Conservation (phyloP, 2,113 vertebrate genomes). For the Lathamus discolor region DNA sequence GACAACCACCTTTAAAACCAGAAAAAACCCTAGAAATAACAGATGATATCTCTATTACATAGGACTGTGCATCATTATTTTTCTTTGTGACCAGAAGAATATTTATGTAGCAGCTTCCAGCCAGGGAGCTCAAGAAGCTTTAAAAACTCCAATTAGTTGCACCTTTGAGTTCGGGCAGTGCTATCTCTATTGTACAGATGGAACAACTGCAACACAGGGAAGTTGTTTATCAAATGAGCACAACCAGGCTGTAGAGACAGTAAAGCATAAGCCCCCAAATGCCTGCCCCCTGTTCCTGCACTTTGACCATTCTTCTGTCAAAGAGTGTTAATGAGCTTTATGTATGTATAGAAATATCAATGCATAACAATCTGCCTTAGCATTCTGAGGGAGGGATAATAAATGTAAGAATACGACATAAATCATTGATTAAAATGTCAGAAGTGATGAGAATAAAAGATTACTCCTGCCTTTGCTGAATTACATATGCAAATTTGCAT, state of each 20-base stretch:
- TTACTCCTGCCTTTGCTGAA: conserved; percentile 58
- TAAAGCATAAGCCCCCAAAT: background rate
- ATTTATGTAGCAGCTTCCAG: conserved; percentile 1
- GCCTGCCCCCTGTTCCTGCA: background rate
- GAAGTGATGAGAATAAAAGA: conserved; percentile 67
- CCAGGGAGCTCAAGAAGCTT: background rate
- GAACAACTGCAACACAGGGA: background rate
- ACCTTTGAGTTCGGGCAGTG: background rate
- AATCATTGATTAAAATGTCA: conserved; percentile 70
- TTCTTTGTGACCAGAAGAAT: conserved; percentile 3
- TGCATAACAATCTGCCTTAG: conserved; percentile 49
- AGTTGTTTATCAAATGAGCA: conserved; percentile 37
- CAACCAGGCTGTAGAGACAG: background rate
- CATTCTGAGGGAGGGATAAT: conserved; percentile 35
- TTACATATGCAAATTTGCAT: conserved; percentile 60
- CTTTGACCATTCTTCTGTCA: conserved; percentile 5
- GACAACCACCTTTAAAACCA: background rate
- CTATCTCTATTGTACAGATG: conserved; percentile 41
- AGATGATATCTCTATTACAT: background rate
- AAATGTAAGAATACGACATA: conserved; percentile 50
- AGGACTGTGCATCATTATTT: background rate
- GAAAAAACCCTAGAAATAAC: background rate
- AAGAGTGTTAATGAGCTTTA: conserved; percentile 51
- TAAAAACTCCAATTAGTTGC: conserved; percentile 17
- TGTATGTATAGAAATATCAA: conserved; percentile 48